Conservation (phyloP, 2,797 vertebrate species). For the Tragopan temminckii region DNA sequence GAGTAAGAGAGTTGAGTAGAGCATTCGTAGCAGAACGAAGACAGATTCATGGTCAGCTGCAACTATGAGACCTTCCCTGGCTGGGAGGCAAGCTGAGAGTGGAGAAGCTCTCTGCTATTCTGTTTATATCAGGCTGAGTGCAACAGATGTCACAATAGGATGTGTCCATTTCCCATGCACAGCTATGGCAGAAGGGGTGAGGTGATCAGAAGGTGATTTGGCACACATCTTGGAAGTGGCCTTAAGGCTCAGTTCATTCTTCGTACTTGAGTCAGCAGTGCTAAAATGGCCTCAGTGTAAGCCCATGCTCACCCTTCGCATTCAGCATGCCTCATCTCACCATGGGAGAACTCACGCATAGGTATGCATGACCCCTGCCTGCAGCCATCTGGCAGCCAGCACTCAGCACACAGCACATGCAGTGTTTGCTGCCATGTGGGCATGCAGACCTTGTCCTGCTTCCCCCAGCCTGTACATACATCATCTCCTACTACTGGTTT, state of each 20-base stretch:
- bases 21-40: background rate
- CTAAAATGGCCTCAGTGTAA: background rate
- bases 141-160: background rate
- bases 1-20: background rate
- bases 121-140: background rate
- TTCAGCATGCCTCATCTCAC: no score
- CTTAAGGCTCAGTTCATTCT: background rate
- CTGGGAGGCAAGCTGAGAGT: background rate
- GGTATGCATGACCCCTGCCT: background rate
- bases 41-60: background rate
- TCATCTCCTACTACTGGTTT: background rate
- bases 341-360: background rate
- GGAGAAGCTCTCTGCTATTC: background rate
- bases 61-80: background rate
- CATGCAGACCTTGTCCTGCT: background rate
- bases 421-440: background rate
- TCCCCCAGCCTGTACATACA: accelerated
- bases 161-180: accelerated
- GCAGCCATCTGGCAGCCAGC: background rate
- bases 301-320: accelerated
- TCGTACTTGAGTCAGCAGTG: background rate
- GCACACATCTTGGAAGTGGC: background rate
- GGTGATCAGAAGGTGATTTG: background rate
- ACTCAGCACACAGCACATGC: accelerated
- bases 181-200: accelerated